Conservation (phyloP, 2,113 vertebrate species). For the Coturnix japonica region DNA sequence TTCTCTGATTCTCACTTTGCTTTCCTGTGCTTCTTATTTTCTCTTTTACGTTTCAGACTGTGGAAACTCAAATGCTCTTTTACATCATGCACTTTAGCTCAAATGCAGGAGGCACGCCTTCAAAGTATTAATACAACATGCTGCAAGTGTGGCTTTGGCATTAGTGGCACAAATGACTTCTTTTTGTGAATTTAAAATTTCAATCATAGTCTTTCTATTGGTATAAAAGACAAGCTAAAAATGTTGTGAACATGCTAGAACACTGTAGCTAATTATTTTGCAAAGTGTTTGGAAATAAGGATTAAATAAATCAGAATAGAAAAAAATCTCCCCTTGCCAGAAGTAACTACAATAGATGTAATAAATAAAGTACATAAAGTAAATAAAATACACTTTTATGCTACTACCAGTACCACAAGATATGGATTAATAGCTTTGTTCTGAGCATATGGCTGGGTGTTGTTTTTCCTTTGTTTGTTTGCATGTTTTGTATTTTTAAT, state of each 20-base stretch:
- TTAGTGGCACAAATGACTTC: not conserved
- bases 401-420: not conserved
- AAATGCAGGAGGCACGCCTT: too few relatives aligned
- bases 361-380: too few relatives aligned
- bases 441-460: not conserved
- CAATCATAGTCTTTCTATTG: not conserved
- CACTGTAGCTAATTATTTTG: not conserved
- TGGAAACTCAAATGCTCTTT: not conserved
- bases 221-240: not conserved
- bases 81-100: not conserved
- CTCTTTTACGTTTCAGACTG: not conserved
- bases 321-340: not conserved
- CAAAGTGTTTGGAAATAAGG: not conserved
- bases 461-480: not conserved
- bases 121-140: not conserved
- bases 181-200: not conserved
- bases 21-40: not conserved
- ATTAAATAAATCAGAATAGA: not conserved
- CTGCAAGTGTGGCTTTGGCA: fast-evolving
- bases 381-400: not conserved
- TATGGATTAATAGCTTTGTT: not conserved
- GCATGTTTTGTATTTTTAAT: not conserved
- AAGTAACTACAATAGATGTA: not conserved
- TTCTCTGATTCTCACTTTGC: not conserved
- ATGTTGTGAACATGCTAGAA: not conserved